Evolutionary conservation across 2,888 invertebrate genomes (phyloP).

Genomic region (Eilema depressum): DNA sequence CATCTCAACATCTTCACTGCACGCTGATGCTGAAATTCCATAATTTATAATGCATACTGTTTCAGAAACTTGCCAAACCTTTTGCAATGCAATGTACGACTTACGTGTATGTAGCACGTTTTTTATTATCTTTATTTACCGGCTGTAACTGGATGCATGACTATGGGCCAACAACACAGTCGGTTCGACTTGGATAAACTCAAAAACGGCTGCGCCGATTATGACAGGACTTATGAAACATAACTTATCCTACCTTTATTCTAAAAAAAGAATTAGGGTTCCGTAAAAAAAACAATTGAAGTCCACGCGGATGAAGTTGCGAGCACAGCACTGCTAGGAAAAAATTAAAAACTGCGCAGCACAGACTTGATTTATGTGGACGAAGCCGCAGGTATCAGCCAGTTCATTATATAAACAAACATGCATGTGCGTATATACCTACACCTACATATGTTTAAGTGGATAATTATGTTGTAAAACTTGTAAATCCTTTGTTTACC

Average conservation of each 20-base stretch:
- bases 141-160: not conserved
- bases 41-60: constrained; percentile 14
- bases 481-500: not conserved
- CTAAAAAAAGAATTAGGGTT: too few relatives aligned
- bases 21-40: constrained; percentile 23
- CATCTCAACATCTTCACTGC: not conserved
- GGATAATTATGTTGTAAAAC: not conserved
- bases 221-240: too few relatives aligned
- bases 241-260: too few relatives aligned
- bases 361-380: too few relatives aligned
- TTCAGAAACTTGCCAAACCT: constrained; percentile 14
- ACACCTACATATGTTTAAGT: not conserved
- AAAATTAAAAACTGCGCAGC: too few relatives aligned
- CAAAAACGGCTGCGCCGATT: too few relatives aligned
- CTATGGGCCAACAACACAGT: not conserved
- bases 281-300: too few relatives aligned
- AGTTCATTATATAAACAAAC: not conserved
- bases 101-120: not conserved
- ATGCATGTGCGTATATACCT: not conserved
- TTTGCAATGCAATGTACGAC: not conserved
- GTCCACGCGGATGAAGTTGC: too few relatives aligned
- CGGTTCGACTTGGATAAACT: not conserved
- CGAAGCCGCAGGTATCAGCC: not conserved
- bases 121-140: not conserved
- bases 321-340: too few relatives aligned